These are phyloP conservation scores for Carapus acus DNA, from an alignment of 2,797 vertebrate genomes.

Conservation along the genomic window DNA sequence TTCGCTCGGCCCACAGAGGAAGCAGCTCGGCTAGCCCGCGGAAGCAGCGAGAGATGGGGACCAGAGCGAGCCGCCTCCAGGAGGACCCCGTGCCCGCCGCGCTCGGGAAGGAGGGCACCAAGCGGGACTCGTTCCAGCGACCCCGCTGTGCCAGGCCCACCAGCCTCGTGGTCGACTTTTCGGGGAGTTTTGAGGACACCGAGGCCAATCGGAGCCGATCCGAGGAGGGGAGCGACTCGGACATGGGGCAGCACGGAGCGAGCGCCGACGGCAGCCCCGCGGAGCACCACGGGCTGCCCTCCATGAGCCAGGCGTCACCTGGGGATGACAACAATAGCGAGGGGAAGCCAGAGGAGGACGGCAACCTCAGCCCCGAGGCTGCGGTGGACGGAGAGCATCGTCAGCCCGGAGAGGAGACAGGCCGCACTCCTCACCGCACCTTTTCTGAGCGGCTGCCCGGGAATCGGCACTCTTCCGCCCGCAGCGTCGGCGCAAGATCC, in stretches of 20 bases:
- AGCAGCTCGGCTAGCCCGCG: conserved; percentile 39
- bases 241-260: conserved; percentile 68
- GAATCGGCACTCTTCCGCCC: conserved; percentile 66
- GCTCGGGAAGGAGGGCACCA: conserved; percentile 70
- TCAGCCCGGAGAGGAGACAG: conserved; percentile 66
- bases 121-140: conserved; percentile 69
- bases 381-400: conserved; percentile 50
- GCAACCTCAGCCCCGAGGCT: conserved; percentile 47
- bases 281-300: conserved; percentile 60
- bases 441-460: conserved; percentile 76
- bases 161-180: conserved; percentile 75
- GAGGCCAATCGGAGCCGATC: conserved; percentile 72
- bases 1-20: conserved; percentile 38
- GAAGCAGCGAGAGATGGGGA: conserved; percentile 65
- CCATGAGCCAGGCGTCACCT: conserved; percentile 58
- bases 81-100: conserved; percentile 66
- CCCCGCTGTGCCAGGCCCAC: conserved; percentile 69
- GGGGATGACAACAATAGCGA: conserved; percentile 57
- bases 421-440: conserved; percentile 74
- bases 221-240: conserved; percentile 76
- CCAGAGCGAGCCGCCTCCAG: conserved; percentile 73
- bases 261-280: conserved; percentile 70
- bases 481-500: conserved; percentile 66
- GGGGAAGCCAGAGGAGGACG: conserved; percentile 59
- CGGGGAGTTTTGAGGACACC: conserved; percentile 73